Percentiles rank a stretch among this genome's conserved stretches.
These are phyloP conservation scores for Pelosia muscerda DNA, from an alignment of 2,888 invertebrate genomes.

Conservation along the genomic window DNA sequence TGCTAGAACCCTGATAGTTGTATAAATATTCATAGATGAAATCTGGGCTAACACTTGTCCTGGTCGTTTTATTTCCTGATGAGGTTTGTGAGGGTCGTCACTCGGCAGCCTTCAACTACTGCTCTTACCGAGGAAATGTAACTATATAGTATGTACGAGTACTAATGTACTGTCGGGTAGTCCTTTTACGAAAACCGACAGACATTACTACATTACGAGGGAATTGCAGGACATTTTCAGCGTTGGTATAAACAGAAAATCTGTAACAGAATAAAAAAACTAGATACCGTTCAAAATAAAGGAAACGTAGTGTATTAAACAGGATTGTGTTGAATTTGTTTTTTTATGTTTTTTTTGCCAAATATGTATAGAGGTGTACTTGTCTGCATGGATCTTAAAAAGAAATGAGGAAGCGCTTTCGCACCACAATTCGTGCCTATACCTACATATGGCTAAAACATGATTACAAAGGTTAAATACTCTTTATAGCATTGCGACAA, in stretches of 20 bases:
- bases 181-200: conserved; percentile 1
- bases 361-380: no score
- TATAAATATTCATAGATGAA: not conserved
- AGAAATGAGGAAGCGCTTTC: no score
- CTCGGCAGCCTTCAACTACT: conserved; percentile 1
- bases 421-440: no score
- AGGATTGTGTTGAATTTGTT: not conserved
- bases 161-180: not conserved
- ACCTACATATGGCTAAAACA: no score
- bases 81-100: not conserved
- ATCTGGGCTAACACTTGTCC: not conserved
- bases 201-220: not conserved
- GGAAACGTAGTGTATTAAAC: not conserved
- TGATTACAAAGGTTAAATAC: not conserved
- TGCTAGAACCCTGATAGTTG: not conserved
- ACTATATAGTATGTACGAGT: no score
- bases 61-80: not conserved
- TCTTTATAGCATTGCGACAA: not conserved
- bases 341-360: no score
- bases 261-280: not conserved
- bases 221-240: not conserved
- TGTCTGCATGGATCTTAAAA: no score
- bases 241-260: not conserved
- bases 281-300: not conserved
- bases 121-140: not conserved